phyloP scores from a whole-genome alignment of 2,113 vertebrate genomes.

The Phrynocephalus versicolor region DNA sequence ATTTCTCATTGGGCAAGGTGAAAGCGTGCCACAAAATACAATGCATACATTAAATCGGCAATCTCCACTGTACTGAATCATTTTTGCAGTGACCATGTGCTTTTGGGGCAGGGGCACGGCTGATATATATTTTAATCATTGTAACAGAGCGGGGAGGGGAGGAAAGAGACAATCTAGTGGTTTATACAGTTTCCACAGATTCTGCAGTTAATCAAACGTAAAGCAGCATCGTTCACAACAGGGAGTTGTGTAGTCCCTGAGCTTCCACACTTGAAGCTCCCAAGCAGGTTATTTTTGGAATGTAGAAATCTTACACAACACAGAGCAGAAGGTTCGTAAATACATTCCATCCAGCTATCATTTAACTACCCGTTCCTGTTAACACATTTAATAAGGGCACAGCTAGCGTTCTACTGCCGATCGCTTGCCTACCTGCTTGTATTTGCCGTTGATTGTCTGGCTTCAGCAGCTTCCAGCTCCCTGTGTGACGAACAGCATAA shows the following conservation, averaged over 20 bases:
- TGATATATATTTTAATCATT: slow-evolving; percentile 56
- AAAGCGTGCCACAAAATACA: slow-evolving; percentile 36
- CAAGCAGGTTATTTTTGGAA: slow-evolving; percentile 34
- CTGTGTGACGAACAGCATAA: slow-evolving; percentile 93
- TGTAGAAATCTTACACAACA: slow-evolving; percentile 52
- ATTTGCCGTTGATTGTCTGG: slow-evolving; percentile 85
- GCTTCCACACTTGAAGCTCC: slow-evolving; percentile 26
- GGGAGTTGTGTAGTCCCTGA: slow-evolving; percentile 23
- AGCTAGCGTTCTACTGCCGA: slow-evolving; percentile 28
- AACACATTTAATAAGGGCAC: slow-evolving; percentile 46
- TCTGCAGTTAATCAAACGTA: slow-evolving; percentile 33
- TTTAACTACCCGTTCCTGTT: slow-evolving; percentile 34
- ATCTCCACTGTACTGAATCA: slow-evolving; percentile 55
- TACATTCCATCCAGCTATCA: slow-evolving; percentile 34
- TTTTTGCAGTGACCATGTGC: slow-evolving; percentile 51
- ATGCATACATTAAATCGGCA: not conserved
- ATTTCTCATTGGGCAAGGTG: slow-evolving; percentile 54
- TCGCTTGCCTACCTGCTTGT: slow-evolving; percentile 84
- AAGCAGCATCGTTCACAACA: slow-evolving; percentile 41
- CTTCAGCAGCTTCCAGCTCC: slow-evolving; percentile 88
- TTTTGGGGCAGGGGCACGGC: not conserved
- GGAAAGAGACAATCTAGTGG: slow-evolving; percentile 37
- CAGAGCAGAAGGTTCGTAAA: slow-evolving; percentile 41
- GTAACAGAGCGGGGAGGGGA: slow-evolving; percentile 64
- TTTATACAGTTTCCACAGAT: not conserved